Evolutionary conservation across 2,113 vertebrate genomes (phyloP).

Genomic region (Dromiciops gliroides): DNA sequence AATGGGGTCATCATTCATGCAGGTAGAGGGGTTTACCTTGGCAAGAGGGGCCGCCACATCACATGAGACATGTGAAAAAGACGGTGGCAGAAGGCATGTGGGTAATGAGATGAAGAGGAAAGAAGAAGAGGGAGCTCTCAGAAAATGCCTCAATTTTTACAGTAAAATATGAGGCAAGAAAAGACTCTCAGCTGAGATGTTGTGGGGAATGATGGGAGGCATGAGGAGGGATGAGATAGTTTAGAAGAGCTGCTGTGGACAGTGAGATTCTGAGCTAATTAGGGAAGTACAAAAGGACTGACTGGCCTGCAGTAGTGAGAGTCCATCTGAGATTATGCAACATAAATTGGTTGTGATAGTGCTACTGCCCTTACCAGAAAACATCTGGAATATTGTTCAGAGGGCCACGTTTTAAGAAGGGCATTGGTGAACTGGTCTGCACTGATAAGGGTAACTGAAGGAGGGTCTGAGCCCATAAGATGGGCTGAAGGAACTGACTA

Average conservation of each 20-base stretch:
- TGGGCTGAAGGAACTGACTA: not conserved
- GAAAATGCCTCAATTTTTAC: too few relatives aligned
- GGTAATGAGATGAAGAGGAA: not conserved
- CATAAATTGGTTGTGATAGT: not conserved
- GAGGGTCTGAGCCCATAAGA: not conserved
- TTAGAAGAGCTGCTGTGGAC: not conserved
- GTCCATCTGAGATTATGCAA: not conserved
- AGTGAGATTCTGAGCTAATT: too few relatives aligned
- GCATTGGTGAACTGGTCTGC: not conserved
- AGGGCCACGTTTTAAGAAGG: not conserved
- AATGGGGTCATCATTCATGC: not conserved
- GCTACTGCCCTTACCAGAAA: too few relatives aligned
- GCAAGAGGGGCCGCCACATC: not conserved
- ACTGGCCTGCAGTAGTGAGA: not conserved
- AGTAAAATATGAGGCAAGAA: too few relatives aligned
- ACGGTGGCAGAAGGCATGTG: not conserved
- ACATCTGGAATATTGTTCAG: not conserved
- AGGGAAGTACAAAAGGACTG: too few relatives aligned
- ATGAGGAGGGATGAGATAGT: not conserved
- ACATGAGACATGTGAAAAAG: too few relatives aligned
- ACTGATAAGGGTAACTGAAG: not conserved
- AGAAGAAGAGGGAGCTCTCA: not conserved
- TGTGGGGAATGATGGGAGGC: not conserved
- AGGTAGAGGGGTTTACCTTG: not conserved
- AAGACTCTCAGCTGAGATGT: not conserved